Base-by-base conservation (phyloP, 2,888 invertebrate genomes). In the Diaprepes abbreviatus region DNA sequence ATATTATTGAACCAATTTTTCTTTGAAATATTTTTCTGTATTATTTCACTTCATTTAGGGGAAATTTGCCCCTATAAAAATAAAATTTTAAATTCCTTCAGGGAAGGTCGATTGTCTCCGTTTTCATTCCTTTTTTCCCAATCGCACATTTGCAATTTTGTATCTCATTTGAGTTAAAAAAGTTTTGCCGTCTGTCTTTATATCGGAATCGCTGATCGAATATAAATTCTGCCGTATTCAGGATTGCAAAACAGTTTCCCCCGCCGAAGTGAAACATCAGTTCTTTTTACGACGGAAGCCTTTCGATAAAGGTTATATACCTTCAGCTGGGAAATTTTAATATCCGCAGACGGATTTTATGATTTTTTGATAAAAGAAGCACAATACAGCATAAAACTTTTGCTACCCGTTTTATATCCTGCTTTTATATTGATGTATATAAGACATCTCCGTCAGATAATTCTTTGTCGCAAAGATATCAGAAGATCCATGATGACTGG, bases 201-300 rank as follows among this genome's bases (percentile, higher is more conserved):
- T 50, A 28, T 19, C 48, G 21, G 31, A 50, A 31, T 50, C 48
- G 48, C 48, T 28, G 48, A 50, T 50, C 48, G 28, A 50, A 50
- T 50, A 50, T 28, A 50, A 50, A 50, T 28, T 50, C 21, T 50
- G 48, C 14, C 48, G 7, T 50, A 50, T 50, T 28, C 28, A 50
- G 28, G 28, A 31, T 50, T 28, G 28, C 48, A 50, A 50, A 28
- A 28, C 48, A 24, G 28, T 16, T 28, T 50, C 28, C 16, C 28
- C 10, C 14, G 48, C 16, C 16, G 28, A 28, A 50, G 48, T 50
- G 14, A 50, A 50, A 50, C 28, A 50, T 50, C 48, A 28, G 48
- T 50, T 16, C 16, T 50, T 50, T 35, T 50, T 50, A 28, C 48
- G 48, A 28, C 14, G 14, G 14, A 14, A 50, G 12, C 21, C 45